phyloP scores from a whole-genome alignment of 2,797 vertebrate species.

The Distichodus sexfasciatus region DNA sequence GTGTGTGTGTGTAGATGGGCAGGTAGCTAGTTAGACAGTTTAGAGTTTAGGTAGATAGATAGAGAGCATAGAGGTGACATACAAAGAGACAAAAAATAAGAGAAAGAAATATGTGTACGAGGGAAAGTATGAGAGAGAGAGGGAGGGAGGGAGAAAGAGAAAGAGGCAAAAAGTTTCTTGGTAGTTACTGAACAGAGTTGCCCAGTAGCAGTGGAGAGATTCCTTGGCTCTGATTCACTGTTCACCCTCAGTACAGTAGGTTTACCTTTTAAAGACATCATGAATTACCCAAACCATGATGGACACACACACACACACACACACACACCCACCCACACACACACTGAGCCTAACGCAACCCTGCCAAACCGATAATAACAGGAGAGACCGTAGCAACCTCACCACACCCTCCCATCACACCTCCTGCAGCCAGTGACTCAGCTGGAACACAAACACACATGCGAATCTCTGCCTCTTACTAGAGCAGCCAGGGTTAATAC shows the following conservation, averaged over 20 bases:
- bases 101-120: neutral
- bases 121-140: neutral
- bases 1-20: neutral
- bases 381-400: neutral
- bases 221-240: constrained; percentile 54
- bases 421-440: constrained; percentile 5
- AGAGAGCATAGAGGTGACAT: too few species aligned
- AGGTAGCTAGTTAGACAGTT: too few species aligned
- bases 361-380: constrained; percentile 12
- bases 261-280: constrained; percentile 66
- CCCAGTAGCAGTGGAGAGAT: constrained; percentile 48
- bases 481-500: neutral
- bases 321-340: neutral
- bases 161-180: neutral
- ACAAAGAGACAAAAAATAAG: too few species aligned
- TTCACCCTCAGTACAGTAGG: constrained; percentile 36
- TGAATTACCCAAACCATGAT: constrained; percentile 34
- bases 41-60: too few species aligned
- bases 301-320: constrained; percentile 2
- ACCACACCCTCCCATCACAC: constrained; percentile 5
- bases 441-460: neutral
- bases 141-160: neutral
- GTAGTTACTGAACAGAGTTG: constrained; percentile 28
- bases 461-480: neutral
- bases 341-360: constrained; percentile 18